These are phyloP conservation scores for Aplocera efformata DNA, from an alignment of 2,888 invertebrate genomes.

Conservation along the genomic window DNA sequence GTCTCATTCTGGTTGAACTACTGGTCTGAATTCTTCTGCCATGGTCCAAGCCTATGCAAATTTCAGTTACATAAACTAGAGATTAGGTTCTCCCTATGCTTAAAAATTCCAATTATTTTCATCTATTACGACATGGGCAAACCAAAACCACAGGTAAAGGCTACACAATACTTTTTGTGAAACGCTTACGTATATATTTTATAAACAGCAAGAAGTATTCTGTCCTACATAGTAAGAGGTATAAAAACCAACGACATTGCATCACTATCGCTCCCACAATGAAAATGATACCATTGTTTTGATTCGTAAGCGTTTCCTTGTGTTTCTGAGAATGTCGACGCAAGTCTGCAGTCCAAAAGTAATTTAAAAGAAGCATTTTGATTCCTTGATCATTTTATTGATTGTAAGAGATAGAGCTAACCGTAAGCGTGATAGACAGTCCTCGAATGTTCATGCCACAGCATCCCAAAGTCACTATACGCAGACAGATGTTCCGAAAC, in stretches of 20 bases:
- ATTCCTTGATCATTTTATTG: no score
- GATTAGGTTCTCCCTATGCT: no score
- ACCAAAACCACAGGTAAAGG: constrained; percentile 2
- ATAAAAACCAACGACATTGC: constrained; percentile 15
- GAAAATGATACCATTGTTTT: constrained; percentile 18
- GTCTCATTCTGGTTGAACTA: no score
- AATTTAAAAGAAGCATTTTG: constrained; percentile 1
- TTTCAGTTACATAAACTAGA: no score
- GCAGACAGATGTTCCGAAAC: no score
- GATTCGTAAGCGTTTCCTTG: constrained; percentile 14
- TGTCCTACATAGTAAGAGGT: constrained; percentile 15
- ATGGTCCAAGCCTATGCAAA: no score
- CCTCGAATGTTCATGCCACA: no score
- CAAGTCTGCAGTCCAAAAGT: constrained; percentile 1
- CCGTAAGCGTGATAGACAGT: no score
- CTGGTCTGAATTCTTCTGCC: no score
- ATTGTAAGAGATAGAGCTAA: no score
- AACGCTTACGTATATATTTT: constrained; percentile 7
- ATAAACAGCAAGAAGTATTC: constrained; percentile 14
- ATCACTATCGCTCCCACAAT: constrained; percentile 18
- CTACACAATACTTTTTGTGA: not conserved
- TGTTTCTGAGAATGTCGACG: constrained; percentile 13
- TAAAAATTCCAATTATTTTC: no score
- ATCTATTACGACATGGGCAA: not conserved
- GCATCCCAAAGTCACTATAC: no score